Evolutionary conservation across 1,140 invertebrate species (phyloP).

Genomic region (Pinna nobilis): DNA sequence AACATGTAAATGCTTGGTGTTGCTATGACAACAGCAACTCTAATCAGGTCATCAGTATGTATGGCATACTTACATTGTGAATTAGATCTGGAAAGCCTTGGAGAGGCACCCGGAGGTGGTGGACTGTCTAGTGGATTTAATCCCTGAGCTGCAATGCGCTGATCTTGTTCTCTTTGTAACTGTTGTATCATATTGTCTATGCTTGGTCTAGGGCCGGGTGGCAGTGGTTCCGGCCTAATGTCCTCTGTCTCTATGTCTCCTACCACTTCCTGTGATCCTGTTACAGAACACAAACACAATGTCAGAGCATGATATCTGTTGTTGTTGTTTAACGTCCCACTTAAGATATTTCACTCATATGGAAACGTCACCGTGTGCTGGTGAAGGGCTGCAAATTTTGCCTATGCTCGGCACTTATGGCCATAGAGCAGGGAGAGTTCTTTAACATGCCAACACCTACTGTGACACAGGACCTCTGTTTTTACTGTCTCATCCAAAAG

Average conservation of each 20-base stretch:
- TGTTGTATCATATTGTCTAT: slow-evolving; percentile 85
- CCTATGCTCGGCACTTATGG: too few relatives aligned
- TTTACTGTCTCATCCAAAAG: too few relatives aligned
- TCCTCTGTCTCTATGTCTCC: slow-evolving; percentile 66
- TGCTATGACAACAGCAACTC: too few relatives aligned
- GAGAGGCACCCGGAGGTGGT: slow-evolving; percentile 44
- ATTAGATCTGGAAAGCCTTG: slow-evolving; percentile 47
- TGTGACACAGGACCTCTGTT: too few relatives aligned
- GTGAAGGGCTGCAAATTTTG: too few relatives aligned
- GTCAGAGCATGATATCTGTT: background rate
- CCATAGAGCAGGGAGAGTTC: too few relatives aligned
- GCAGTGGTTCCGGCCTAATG: slow-evolving; percentile 24
- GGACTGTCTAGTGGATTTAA: slow-evolving; percentile 51
- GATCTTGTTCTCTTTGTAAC: slow-evolving; percentile 78
- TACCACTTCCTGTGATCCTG: slow-evolving; percentile 72
- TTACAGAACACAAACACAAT: background rate
- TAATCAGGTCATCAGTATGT: too few relatives aligned
- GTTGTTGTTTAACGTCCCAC: background rate
- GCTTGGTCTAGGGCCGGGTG: slow-evolving; percentile 77
- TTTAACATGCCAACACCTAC: too few relatives aligned
- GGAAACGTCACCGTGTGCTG: too few relatives aligned
- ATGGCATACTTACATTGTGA: too few relatives aligned
- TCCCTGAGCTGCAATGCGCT: slow-evolving; percentile 53
- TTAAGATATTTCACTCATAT: too few relatives aligned
- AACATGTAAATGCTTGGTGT: too few relatives aligned